phyloP scores from a whole-genome alignment of 2,888 invertebrate genomes.

The Aleiodes leptofemur region DNA sequence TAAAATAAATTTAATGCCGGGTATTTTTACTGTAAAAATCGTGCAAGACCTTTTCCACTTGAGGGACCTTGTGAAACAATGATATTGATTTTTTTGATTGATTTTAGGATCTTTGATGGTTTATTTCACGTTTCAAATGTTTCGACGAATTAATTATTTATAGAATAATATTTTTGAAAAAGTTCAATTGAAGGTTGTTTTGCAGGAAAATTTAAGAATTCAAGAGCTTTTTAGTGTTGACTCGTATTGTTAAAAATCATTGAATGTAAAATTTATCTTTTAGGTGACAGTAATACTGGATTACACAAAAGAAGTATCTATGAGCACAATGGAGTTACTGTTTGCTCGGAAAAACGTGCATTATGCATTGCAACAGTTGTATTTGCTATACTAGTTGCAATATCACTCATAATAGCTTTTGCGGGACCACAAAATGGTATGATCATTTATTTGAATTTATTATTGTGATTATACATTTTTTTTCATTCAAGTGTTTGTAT shows the following conservation, averaged over 20 bases:
- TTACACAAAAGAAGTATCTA: conserved; percentile 82
- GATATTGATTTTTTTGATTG: background rate
- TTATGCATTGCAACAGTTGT: conserved; percentile 88
- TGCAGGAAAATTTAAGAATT: too few species aligned
- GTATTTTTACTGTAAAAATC: conserved; percentile 24
- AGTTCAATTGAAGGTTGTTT: too few species aligned
- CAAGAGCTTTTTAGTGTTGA: background rate
- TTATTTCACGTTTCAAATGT: background rate
- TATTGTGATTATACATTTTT: conserved; percentile 25
- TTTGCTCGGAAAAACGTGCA: conserved; percentile 91
- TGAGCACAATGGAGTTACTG: conserved; percentile 87
- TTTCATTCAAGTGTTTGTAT: conserved; percentile 27
- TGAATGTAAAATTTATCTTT: conserved; percentile 59
- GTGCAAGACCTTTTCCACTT: background rate
- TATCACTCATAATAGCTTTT: conserved; percentile 92
- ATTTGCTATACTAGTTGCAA: conserved; percentile 86
- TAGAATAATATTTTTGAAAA: too few species aligned
- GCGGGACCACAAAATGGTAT: conserved; percentile 91
- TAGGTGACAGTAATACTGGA: conserved; percentile 81
- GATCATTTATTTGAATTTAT: conserved; percentile 15
- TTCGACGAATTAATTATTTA: background rate
- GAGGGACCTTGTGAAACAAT: conserved; percentile 7
- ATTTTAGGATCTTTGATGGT: background rate
- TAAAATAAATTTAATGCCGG: conserved; percentile 9
- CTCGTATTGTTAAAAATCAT: background rate